Conservation (phyloP, 2,888 invertebrate species). For the Tetragonisca angustula region DNA sequence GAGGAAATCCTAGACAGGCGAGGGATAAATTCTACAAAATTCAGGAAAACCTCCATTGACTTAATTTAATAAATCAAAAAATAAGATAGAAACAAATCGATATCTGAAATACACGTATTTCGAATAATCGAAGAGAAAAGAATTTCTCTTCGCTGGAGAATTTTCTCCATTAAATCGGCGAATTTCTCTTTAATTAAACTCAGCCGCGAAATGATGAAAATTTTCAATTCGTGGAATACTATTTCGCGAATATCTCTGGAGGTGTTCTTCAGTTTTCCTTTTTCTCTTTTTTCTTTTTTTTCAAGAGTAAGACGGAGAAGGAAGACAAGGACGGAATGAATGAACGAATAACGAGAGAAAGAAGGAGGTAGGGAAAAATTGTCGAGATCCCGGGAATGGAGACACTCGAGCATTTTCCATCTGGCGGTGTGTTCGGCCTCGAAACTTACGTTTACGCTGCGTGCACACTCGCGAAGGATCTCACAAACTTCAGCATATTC, state of each 20-base stretch:
- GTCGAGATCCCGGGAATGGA: background rate
- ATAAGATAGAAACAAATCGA: background rate
- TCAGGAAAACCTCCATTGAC: no score
- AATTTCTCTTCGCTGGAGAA: background rate
- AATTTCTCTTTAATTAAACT: constrained; percentile 20
- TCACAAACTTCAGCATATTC: constrained; percentile 40
- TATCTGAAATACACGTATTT: background rate
- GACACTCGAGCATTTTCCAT: constrained; percentile 2
- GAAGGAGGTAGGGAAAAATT: background rate
- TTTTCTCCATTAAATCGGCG: constrained; percentile 15
- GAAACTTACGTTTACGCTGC: constrained; percentile 8
- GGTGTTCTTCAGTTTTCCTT: background rate
- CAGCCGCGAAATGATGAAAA: background rate
- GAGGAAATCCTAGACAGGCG: no score
- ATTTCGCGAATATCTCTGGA: background rate
- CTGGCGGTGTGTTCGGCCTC: background rate
- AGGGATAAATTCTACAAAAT: no score
- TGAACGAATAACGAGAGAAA: background rate
- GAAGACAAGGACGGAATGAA: background rate
- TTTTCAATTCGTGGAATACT: background rate
- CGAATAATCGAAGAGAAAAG: background rate
- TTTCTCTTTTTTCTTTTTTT: background rate
- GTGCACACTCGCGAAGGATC: constrained; percentile 25
- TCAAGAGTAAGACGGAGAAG: background rate
- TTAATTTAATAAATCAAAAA: no score